Evolutionary conservation across 2,888 invertebrate species (phyloP), one percentile per base, ranked within the genome.

Genomic region (Drosophila yooni): DNA sequence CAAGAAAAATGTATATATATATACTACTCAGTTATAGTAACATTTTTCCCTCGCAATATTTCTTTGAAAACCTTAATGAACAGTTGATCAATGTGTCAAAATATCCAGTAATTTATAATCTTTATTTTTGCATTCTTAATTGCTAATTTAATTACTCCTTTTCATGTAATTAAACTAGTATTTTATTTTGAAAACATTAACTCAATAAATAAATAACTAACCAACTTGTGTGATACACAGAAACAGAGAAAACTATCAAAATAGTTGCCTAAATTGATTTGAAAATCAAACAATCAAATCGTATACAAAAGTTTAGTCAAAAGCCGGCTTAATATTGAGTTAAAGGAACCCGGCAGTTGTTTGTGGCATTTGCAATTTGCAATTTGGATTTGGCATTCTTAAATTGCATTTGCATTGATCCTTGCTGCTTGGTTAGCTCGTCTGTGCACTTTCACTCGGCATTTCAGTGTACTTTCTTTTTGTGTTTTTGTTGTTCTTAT

Each of bases 371-470:
- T 33, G 46, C 21, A 46, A 46, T 8, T 21, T 34, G 5, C 48
- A n/a, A 59, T 34, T 48, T n/a, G n/a, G 25, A 62, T 8, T 43
- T 43, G 53, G 33, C 31, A 10, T 56, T 46, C 33, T 38, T 21
- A 10, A 52, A 29, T 46, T 63, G 40, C 46, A 53, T 31, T 54
- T 64, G 51, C 50, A 65, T 71, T 52, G 60, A 74, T 56, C 74
- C 48, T 5, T 48, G 34, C 56, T n/a, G 52, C 54, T 33, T 43
- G n/a, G n/a, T 50, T 59, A 61, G 36, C 60, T 54, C 27, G 27
- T 38, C 43, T 52, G 15, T 65, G 59, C 69, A 80, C 74, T 85
- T 83, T 86, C 72, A 73, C 75, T 82, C 56, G 58, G 43, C 27
- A 50, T 51, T 66, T 70, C 31, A 13, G 62, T 59, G 50, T 51